phyloP scores from a whole-genome alignment of 2,797 vertebrate genomes.

The Gambelia wislizenii region DNA sequence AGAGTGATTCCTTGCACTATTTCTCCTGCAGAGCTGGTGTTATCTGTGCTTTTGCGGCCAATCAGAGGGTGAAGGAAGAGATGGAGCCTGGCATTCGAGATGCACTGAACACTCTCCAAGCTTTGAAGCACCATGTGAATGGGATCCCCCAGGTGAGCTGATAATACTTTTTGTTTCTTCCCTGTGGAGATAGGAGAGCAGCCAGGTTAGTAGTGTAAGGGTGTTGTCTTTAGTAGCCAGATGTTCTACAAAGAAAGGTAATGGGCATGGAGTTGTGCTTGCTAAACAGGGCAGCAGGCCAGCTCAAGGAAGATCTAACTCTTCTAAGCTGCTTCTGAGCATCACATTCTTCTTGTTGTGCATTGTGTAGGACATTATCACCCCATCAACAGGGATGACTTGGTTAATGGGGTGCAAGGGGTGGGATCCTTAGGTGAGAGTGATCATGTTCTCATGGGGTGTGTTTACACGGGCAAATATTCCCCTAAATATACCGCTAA shows the following conservation, averaged over 20 bases:
- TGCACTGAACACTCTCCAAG: conserved; percentile 64
- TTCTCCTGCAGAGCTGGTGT: conserved; percentile 73
- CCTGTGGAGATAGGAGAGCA: not conserved
- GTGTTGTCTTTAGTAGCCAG: not conserved
- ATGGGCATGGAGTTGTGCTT: not conserved
- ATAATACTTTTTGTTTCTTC: fast-evolving
- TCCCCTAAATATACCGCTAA: no score
- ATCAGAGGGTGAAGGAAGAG: conserved; percentile 75
- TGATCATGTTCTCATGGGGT: no score
- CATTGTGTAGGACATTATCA: no score
- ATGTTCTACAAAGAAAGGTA: not conserved
- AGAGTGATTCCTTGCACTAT: fast-evolving
- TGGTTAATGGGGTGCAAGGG: no score
- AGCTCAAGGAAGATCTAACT: no score
- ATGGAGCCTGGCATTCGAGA: conserved; percentile 70
- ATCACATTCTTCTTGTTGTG: no score
- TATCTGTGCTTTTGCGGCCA: conserved; percentile 79
- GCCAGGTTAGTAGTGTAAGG: not conserved
- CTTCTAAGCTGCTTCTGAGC: not conserved
- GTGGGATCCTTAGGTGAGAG: no score
- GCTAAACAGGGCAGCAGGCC: no score
- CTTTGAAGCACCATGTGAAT: conserved; percentile 71
- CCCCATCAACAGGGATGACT: no score
- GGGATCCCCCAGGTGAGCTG: conserved; percentile 75
- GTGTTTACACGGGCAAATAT: no score